Conservation (phyloP, 2,797 vertebrate species). For the Poecilia velifera region DNA sequence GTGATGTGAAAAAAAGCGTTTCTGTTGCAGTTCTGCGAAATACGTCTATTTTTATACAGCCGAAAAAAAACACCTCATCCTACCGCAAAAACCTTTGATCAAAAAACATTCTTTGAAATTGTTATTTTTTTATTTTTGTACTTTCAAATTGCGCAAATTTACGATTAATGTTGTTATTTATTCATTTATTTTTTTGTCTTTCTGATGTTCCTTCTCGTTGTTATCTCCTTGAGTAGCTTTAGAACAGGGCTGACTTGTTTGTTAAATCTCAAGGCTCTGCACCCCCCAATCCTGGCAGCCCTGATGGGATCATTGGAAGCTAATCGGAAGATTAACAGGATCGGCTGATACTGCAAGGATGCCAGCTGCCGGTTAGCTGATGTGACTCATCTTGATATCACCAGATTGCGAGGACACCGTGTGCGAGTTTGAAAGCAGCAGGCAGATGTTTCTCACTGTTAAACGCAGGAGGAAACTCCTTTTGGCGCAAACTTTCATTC, state of each 20-base stretch:
- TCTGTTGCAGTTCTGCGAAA: too few species aligned
- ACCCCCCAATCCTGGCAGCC: slow-evolving; percentile 77
- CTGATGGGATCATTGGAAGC: slow-evolving; percentile 80
- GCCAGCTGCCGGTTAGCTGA: slow-evolving; percentile 73
- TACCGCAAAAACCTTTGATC: too few species aligned
- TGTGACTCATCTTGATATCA: slow-evolving; percentile 74
- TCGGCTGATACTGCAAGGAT: slow-evolving; percentile 75
- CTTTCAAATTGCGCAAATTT: too few species aligned
- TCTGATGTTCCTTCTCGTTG: background rate
- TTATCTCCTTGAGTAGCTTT: slow-evolving; percentile 33
- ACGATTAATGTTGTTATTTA: too few species aligned
- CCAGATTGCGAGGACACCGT: slow-evolving; percentile 43
- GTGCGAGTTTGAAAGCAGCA: slow-evolving; percentile 41
- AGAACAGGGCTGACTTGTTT: slow-evolving; percentile 43
- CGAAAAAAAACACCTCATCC: too few species aligned
- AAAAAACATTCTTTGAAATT: too few species aligned
- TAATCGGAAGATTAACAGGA: slow-evolving; percentile 78
- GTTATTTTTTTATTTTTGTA: too few species aligned
- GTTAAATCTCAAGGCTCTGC: slow-evolving; percentile 75
- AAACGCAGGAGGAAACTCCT: slow-evolving; percentile 34
- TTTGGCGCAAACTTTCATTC: slow-evolving; percentile 22
- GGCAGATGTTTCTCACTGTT: slow-evolving; percentile 51
- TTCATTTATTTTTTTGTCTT: background rate
- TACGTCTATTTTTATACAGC: too few species aligned
- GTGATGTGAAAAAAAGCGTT: too few species aligned